phyloP scores from a whole-genome alignment of 2,888 invertebrate genomes.

The Melolontha melolontha region DNA sequence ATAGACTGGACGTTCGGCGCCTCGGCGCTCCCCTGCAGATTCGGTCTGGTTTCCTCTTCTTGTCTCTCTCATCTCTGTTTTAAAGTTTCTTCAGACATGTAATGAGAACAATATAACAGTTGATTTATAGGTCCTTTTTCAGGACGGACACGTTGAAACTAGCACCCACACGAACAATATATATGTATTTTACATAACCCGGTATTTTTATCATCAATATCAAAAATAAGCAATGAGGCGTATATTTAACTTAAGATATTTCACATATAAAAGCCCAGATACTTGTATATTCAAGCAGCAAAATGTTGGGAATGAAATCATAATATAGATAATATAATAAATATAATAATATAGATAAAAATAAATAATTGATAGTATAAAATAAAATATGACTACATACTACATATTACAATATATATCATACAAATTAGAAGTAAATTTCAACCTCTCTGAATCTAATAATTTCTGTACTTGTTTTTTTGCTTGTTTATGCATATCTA shows the following conservation, averaged over 20 bases:
- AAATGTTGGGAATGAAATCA: no score
- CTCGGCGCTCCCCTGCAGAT: slow-evolving; percentile 61
- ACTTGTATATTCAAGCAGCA: no score
- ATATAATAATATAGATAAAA: no score
- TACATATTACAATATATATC: no score
- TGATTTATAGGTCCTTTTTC: slow-evolving; percentile 34
- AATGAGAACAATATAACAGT: slow-evolving; percentile 33
- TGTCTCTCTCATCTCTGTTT: slow-evolving; percentile 13
- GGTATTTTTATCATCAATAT: slow-evolving; percentile 25
- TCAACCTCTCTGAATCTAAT: no score
- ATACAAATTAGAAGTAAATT: no score
- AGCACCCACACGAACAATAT: slow-evolving; percentile 19
- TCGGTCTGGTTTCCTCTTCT: slow-evolving; percentile 60
- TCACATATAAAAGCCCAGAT: not conserved
- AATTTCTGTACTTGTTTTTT: no score
- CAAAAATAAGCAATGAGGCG: slow-evolving; percentile 25
- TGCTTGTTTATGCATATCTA: no score
- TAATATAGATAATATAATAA: no score
- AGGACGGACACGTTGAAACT: no score
- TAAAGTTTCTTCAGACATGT: slow-evolving; percentile 7
- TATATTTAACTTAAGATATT: slow-evolving; percentile 25
- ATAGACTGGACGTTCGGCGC: slow-evolving; percentile 56
- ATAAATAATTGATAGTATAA: no score
- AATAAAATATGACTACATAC: no score
- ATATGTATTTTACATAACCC: slow-evolving; percentile 25